A percentile compares a stretch with the other conserved stretches of the same genome.
Conservation (phyloP, 1,140 invertebrate species). For the Temnothorax longispinosus region DNA sequence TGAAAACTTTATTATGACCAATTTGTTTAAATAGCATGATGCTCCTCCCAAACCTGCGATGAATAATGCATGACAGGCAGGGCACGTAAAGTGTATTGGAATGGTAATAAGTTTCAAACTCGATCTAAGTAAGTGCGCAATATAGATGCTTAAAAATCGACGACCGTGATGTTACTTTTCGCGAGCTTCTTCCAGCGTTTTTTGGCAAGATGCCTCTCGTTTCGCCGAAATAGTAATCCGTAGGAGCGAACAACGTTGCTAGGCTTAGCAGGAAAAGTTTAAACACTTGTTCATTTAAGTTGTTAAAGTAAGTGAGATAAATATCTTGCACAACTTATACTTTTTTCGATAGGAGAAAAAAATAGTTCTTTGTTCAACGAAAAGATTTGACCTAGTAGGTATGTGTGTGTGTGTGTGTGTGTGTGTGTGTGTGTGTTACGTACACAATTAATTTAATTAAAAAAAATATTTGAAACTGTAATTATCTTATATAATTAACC, state of each 20-base stretch:
- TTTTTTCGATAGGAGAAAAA: slow-evolving; percentile 5
- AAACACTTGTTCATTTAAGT: slow-evolving; percentile 70
- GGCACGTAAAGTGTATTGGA: slow-evolving; percentile 3
- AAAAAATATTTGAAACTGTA: too few species aligned
- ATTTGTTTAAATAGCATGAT: neutral
- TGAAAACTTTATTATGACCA: neutral
- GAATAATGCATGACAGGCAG: slow-evolving; percentile 24
- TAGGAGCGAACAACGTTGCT: slow-evolving; percentile 32
- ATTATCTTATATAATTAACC: too few species aligned
- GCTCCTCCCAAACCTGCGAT: slow-evolving; percentile 14
- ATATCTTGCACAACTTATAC: slow-evolving; percentile 25
- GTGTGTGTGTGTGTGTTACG: neutral
- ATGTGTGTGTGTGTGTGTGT: neutral
- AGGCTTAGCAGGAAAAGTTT: slow-evolving; percentile 67
- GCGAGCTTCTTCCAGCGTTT: slow-evolving; percentile 17
- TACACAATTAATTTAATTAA: too few species aligned
- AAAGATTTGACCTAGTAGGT: neutral
- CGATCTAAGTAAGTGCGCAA: slow-evolving; percentile 38
- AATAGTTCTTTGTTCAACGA: neutral
- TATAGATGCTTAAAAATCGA: slow-evolving; percentile 60
- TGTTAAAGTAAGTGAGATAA: slow-evolving; percentile 61
- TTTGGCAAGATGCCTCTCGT: slow-evolving; percentile 37
- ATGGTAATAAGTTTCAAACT: slow-evolving; percentile 46
- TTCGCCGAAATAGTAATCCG: slow-evolving; percentile 52
- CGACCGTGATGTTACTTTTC: slow-evolving; percentile 57